Evolutionary conservation across 2,888 invertebrate genomes (phyloP).

Genomic region (Galeruca laticollis): DNA sequence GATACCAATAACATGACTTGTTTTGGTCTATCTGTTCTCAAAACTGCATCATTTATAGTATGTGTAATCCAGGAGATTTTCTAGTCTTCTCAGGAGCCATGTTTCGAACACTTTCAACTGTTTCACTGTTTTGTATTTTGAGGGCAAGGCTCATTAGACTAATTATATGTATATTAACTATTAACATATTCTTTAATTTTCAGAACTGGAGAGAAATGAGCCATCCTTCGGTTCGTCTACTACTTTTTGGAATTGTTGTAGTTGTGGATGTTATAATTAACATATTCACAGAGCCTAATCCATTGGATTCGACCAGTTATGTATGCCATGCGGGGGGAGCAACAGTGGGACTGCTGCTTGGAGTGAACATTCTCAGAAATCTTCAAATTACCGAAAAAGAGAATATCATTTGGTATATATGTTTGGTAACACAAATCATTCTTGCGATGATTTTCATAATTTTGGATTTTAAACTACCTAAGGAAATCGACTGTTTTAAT

Average conservation of each 20-base stretch:
- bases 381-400: conserved; percentile 73
- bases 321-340: conserved; percentile 82
- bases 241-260: conserved; percentile 48
- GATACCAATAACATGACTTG: too few relatives aligned
- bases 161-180: too few relatives aligned
- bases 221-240: conserved; percentile 64
- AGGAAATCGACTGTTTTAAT: conserved; percentile 1
- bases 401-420: conserved; percentile 67
- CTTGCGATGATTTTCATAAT: conserved; percentile 9
- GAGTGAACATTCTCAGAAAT: conserved; percentile 75
- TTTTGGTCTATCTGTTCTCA: too few relatives aligned
- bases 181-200: conserved; percentile 14
- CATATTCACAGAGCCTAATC: not conserved
- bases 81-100: too few relatives aligned
- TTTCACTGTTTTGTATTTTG: too few relatives aligned
- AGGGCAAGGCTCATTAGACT: too few relatives aligned
- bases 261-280: conserved; percentile 61
- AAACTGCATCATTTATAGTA: too few relatives aligned
- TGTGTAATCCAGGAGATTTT: too few relatives aligned
- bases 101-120: too few relatives aligned
- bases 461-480: conserved; percentile 7
- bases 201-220: conserved; percentile 97
- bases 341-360: conserved; percentile 82
- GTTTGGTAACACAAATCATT: not conserved
- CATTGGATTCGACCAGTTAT: conserved; percentile 70